Evolutionary conservation across 2,113 vertebrate genomes (phyloP), one percentile per base, ranked within the genome.

Genomic region (Melanotaenia duboulayi): DNA sequence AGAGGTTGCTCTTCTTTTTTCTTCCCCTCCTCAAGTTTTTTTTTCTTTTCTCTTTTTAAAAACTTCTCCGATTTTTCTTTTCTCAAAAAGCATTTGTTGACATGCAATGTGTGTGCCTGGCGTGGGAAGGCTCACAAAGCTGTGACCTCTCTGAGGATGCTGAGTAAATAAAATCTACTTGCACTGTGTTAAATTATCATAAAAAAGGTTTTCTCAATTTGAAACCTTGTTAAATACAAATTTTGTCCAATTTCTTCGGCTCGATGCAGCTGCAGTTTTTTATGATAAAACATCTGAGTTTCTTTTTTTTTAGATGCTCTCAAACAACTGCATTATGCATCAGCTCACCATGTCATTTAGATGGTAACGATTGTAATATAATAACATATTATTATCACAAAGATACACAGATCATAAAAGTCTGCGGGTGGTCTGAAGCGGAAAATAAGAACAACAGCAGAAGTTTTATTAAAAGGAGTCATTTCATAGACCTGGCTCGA

Each of bases 171-270:
- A 32, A 63, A 40, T 35, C 1, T 20, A 37, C 11, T 11, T 49
- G 5, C 20, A 44, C 17, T 46, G 50, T 60, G 4, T 62, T 25
- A 74, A 74, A 58, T 74, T 39, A 52, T n/a, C 46, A 48, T 11
- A 49, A 23, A 32, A 39, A 2, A 49, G 13, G 7, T 54, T 54
- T 44, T 44, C 16, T 16, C 24, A 1, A 57, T 9, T 28, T 22
- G 67, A 77, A 17, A 73, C n/a, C 48, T 20, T 0, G 5, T 42
- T 11, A 32, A 56, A 54, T 25, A 11, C 37, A 8, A 35, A 35
- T 35, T 35, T 7, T 35, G 32, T 35, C 32, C 32, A 9, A 9
- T 35, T 35, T 35, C 32, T 7, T 35, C 8, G 7, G 32, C 32
- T 35, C 10, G 63, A 52, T 20, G 37, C 7, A 12, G 7, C 49